phyloP scores from a whole-genome alignment of 2,888 invertebrate species.

The Dryobotodes eremita region DNA sequence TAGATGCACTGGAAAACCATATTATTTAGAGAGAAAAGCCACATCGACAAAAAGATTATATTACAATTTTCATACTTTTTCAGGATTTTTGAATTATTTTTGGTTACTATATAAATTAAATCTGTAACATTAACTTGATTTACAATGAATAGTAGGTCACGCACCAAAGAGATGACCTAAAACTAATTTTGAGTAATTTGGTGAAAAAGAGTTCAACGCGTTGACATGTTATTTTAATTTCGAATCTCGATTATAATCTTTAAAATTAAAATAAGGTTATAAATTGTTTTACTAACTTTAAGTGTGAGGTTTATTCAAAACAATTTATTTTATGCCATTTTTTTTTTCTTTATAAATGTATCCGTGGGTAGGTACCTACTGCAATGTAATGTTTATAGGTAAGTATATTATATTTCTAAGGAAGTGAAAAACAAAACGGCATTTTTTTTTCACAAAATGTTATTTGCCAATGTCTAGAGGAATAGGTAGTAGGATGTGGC shows the following conservation, averaged over 20 bases:
- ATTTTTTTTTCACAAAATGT: background rate
- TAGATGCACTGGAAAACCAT: too few species aligned
- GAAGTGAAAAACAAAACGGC: background rate
- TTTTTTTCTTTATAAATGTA: background rate
- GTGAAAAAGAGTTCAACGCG: slow-evolving; percentile 50
- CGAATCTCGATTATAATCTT: background rate
- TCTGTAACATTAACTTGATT: too few species aligned
- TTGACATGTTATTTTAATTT: background rate
- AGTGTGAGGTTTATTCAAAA: background rate
- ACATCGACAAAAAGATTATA: too few species aligned
- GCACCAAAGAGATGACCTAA: background rate
- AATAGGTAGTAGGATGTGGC: background rate
- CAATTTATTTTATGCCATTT: background rate
- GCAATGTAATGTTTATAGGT: background rate
- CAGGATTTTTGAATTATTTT: background rate
- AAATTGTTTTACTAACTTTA: background rate
- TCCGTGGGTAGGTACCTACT: background rate
- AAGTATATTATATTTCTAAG: background rate
- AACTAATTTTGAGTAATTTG: background rate
- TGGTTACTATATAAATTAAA: background rate
- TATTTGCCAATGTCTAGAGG: background rate
- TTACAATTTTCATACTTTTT: background rate
- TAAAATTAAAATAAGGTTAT: background rate
- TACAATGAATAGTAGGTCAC: background rate
- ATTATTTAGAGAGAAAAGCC: background rate